Evolutionary conservation across 1,140 invertebrate species (phyloP), one percentile per base, ranked within the genome.

Genomic region (Galleria mellonella): DNA sequence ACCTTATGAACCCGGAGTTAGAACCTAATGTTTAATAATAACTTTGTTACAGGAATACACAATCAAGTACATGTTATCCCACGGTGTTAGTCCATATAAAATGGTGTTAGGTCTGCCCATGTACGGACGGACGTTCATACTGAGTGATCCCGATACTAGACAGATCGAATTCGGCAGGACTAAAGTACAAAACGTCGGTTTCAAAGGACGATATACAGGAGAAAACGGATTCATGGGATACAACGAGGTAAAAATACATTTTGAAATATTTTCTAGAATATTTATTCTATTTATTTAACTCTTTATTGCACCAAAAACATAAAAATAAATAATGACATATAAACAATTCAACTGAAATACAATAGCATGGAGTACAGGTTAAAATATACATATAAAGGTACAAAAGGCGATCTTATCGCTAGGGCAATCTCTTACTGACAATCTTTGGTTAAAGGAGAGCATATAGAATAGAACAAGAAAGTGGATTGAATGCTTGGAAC

Each of bases 31-130:
- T n/a, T n/a, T n/a, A n/a, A n/a, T n/a, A n/a, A n/a, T n/a, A n/a
- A n/a, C n/a, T n/a, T 47, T 56, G 57, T 52, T 82, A 90, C 60
- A 81, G 90, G 89, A 93, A 87, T 92, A 87, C 59, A 92, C 91
- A n/a, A 89, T 96, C 1, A 91, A 93, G 30, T 92, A 95, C 75
- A 89, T 94, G 73, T 51, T 95, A 2, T 77, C 88, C 23, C 78
- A 91, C 45, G 95, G 94, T 4, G 92, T 92, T 3, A 89, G 91
- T 9, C 83, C 89, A 0, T 88, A 90, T 2, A 97, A 97, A 77
- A 64, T 97, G 38, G 91, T 96, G 0, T 62, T 97, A 0, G 96
- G 96, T 4, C 63, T 97, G 7, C 92, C 95, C 0, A 90, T 94
- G 55, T 97, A 97, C 57, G 96, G 96, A 1, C 87, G 94, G 27